Conservation (phyloP, 2,797 vertebrate genomes). For the Myripristis murdjan region DNA sequence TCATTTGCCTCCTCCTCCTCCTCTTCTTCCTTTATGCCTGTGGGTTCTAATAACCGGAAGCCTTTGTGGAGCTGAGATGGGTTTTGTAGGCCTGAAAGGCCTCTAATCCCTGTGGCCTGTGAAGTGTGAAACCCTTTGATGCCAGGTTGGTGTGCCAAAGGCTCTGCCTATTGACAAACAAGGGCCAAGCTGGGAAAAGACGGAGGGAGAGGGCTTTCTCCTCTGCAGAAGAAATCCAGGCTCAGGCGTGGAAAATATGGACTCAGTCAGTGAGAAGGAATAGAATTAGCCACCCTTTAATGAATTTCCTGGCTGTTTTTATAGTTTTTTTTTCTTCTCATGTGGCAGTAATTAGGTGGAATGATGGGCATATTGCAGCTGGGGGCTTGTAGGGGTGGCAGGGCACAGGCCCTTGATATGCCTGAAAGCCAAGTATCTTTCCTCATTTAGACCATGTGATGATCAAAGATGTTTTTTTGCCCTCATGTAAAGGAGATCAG, state of each 20-base stretch:
- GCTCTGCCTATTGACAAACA: constrained; percentile 88
- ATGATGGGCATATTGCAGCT: constrained; percentile 82
- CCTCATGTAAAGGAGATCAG: constrained; percentile 82
- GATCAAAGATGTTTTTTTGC: constrained; percentile 85
- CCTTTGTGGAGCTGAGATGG: constrained; percentile 86
- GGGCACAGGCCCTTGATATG: constrained; percentile 79
- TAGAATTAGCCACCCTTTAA: constrained; percentile 85
- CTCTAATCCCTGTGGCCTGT: constrained; percentile 89
- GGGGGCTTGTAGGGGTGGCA: constrained; percentile 74
- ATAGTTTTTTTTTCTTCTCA: constrained; percentile 64
- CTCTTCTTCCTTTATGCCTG: constrained; percentile 77
- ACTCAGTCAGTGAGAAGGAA: constrained; percentile 81
- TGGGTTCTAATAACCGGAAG: constrained; percentile 86
- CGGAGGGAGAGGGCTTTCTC: constrained; percentile 66
- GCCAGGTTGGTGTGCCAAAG: constrained; percentile 85
- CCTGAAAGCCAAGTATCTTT: constrained; percentile 80
- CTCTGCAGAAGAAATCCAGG: constrained; percentile 70
- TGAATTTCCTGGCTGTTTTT: constrained; percentile 83
- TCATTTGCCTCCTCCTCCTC: constrained; percentile 78
- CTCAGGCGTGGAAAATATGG: constrained; percentile 83
- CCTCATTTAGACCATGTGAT: constrained; percentile 85
- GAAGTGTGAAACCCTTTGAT: constrained; percentile 91
- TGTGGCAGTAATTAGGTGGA: constrained; percentile 83
- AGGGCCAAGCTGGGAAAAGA: constrained; percentile 82
- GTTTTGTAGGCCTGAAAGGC: constrained; percentile 86